A percentile compares a stretch with the other conserved stretches of the same genome.
phyloP scores from a whole-genome alignment of 2,113 vertebrate species.

The Regulus satrapa region DNA sequence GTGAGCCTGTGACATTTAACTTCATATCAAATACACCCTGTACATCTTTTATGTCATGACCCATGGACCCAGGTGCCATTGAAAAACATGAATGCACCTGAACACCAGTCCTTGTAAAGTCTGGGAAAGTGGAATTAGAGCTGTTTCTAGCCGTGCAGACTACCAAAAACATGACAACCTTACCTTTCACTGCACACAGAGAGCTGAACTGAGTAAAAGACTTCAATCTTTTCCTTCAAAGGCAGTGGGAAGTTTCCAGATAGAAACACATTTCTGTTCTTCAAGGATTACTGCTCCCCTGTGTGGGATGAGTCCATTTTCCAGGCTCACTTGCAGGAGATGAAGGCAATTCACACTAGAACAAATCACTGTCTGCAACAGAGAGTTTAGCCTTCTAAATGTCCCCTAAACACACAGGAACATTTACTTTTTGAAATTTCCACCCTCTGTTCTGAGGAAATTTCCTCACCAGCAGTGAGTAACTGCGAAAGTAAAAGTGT shows the following conservation, averaged over 20 bases:
- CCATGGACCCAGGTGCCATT: rapidly evolving
- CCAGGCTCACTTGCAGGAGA: neutral
- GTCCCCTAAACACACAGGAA: neutral
- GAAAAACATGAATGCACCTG: neutral
- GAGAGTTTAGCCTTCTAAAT: neutral
- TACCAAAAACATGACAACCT: neutral
- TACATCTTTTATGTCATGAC: neutral
- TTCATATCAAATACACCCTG: neutral
- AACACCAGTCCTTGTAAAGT: neutral
- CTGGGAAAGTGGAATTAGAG: neutral
- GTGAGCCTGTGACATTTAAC: neutral
- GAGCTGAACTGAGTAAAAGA: neutral
- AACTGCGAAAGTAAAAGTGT: neutral
- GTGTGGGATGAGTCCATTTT: neutral
- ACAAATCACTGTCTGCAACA: neutral
- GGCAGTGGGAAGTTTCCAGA: neutral
- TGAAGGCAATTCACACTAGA: neutral
- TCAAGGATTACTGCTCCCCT: neutral
- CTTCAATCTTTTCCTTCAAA: neutral
- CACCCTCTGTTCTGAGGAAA: neutral
- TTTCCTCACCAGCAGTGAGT: neutral
- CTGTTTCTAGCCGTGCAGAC: neutral
- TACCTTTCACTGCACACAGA: neutral
- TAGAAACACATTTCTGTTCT: neutral
- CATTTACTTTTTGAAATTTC: neutral